Evolutionary conservation across 1,140 invertebrate species (phyloP), one percentile per base, ranked within the genome.

Genomic region (Camponotus vicinus): DNA sequence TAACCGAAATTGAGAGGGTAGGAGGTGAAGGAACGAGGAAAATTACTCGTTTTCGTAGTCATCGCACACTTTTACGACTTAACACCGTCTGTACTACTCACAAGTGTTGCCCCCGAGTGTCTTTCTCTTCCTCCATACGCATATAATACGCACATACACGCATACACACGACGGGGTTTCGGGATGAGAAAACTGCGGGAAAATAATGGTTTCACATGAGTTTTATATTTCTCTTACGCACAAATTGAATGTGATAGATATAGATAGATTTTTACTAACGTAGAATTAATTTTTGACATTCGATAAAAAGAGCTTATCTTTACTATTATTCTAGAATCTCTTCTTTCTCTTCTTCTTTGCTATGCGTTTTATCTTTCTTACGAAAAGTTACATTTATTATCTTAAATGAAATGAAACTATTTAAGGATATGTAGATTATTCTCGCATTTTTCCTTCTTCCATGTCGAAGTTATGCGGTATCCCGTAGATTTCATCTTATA

Each of bases 21-120:
- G 67, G 77, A 69, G 34, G 52, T 61, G 32, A 83, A 76, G 27
- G 21, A 80, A 80, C 77, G 77, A 80, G 34, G 45, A 5, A 40
- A 80, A 11, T 9, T 34, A 66, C 42, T 57, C 69, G 55, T 71
- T 71, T 27, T 73, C 55, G 55, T 82, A 80, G 27, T 61, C 59
- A 61, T 40, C 32, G 57, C 40, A 42, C 69, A 55, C 49, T 32
- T 32, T 64, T 69, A 86, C 84, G 42, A 70, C 61, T 45, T 59
- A 52, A 71, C 64, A 64, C 32, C 37, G 34, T 70, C 21, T 21
- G 11, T 55, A 27, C 9, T 55, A 71, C 4, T 4, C 34, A n/a
- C 37, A 34, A 75, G 55, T 34, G 67, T 59, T 71, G 57, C 27
- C 27, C 15, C 49, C 79, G 79, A 83, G 59, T 45, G 40, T 59